These are phyloP conservation scores for Notiomystis cincta DNA, from an alignment of 2,113 vertebrate species.

Conservation along the genomic window DNA sequence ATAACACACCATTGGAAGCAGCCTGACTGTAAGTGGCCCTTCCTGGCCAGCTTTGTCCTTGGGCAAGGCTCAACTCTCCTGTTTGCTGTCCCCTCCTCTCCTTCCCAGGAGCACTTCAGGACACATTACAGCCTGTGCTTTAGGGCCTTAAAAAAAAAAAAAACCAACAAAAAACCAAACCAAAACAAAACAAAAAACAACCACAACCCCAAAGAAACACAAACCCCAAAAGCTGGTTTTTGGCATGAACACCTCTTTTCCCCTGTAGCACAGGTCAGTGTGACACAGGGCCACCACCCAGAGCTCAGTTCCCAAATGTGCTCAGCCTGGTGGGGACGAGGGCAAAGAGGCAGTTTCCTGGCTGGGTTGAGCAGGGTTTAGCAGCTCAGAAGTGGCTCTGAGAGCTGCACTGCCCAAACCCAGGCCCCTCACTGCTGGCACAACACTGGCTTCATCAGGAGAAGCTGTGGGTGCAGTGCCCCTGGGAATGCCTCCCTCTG, in stretches of 20 bases:
- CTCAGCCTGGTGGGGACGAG: neutral
- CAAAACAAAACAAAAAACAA: too few species aligned
- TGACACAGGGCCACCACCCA: neutral
- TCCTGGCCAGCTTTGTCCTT: neutral
- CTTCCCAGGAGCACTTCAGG: neutral
- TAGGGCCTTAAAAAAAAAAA: neutral
- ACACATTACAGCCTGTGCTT: neutral
- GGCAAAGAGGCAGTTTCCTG: neutral
- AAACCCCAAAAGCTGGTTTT: accelerated
- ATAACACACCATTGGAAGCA: neutral
- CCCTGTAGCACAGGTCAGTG: neutral
- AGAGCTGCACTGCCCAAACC: neutral
- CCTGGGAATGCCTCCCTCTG: neutral
- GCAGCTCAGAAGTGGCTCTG: neutral
- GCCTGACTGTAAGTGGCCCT: neutral
- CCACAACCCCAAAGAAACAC: neutral
- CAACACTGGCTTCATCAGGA: accelerated
- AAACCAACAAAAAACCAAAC: neutral
- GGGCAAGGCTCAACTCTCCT: neutral
- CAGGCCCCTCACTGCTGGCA: neutral
- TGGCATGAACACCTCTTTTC: accelerated
- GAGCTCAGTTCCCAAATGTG: neutral
- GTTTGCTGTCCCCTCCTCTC: neutral
- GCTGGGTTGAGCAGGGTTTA: neutral
- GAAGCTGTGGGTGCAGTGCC: neutral